These are phyloP conservation scores for Rousettus leschenaultii DNA, from an alignment of 2,113 vertebrate species.

Conservation along the genomic window DNA sequence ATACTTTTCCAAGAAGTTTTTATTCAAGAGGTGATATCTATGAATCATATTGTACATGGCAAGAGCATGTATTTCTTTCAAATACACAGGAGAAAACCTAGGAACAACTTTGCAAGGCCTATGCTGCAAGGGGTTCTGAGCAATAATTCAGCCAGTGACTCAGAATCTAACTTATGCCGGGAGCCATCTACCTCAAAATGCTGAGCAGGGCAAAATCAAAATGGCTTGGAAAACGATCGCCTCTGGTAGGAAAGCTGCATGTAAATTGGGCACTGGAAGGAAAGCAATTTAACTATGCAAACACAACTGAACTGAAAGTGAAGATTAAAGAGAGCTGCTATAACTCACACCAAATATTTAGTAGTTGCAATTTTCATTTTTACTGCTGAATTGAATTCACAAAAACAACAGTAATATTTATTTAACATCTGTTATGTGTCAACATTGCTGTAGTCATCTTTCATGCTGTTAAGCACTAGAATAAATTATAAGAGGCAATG, in stretches of 20 bases:
- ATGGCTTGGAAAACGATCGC: neutral
- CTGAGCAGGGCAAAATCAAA: neutral
- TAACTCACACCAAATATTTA: constrained; percentile 7
- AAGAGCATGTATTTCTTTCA: neutral
- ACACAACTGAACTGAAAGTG: neutral
- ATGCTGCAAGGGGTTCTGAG: neutral
- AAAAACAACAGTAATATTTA: neutral
- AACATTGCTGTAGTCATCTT: neutral
- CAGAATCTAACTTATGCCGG: neutral
- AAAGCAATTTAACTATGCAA: neutral
- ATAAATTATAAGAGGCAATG: constrained; percentile 2
- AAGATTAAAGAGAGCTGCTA: neutral
- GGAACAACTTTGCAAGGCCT: neutral
- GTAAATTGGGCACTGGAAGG: neutral
- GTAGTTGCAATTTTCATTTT: neutral
- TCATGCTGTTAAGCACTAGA: neutral
- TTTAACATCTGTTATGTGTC: constrained; percentile 36
- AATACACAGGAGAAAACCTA: neutral
- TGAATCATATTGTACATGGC: neutral
- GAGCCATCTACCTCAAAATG: neutral
- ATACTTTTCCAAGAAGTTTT: neutral
- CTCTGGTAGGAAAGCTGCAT: neutral
- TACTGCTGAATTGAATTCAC: neutral
- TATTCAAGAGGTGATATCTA: neutral
- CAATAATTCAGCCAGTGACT: neutral